Evolutionary conservation across 2,797 vertebrate species (phyloP), one percentile per base, ranked within the genome.

Genomic region (Enteromius viviparus): DNA sequence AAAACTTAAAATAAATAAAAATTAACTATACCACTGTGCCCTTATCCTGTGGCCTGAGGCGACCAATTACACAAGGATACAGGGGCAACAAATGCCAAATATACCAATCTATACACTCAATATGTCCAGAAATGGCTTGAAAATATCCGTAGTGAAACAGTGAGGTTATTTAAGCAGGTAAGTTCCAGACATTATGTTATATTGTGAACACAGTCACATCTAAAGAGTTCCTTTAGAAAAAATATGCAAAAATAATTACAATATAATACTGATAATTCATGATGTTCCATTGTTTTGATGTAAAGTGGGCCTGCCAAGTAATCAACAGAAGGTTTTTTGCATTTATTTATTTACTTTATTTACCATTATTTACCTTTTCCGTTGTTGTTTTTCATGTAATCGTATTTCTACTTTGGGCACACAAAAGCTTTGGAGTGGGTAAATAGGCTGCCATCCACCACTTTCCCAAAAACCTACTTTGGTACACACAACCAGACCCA

Each of bases 401-500:
- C 14, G 29, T 29, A 23, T 45, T 34, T 14, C 64, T 53, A 66
- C 26, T 34, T 79, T 26, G 37, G 29, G 45, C 42, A 23, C 26
- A 66, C 26, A 32, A 78, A 66, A 37, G 29, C 32, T 79, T 64
- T 32, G 17, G 23, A 77, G 40, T 62, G 40, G 5, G 62, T 64
- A n/a, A 47, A 71, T 62, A 76, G 23, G 55, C 70, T n/a, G 51
- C 17, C 32, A 34, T 53, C 29, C 76, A 77, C 15, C 14, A 29
- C 19, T 37, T 10, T 11, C 29, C 29, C 12, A 51, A 53, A 51
- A 19, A 53, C 12, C 29, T 3, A 53, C 77, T 79, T 68, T 40
- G n/a, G 29, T 32, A 19, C 64, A 17, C 37, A 76, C 49, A 40
- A n/a, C 37, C n/a, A 23, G 19, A 45, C 17, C 32, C n/a, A 64